Conservation (phyloP, 1,140 invertebrate species). For the Sycophila sp. region DNA sequence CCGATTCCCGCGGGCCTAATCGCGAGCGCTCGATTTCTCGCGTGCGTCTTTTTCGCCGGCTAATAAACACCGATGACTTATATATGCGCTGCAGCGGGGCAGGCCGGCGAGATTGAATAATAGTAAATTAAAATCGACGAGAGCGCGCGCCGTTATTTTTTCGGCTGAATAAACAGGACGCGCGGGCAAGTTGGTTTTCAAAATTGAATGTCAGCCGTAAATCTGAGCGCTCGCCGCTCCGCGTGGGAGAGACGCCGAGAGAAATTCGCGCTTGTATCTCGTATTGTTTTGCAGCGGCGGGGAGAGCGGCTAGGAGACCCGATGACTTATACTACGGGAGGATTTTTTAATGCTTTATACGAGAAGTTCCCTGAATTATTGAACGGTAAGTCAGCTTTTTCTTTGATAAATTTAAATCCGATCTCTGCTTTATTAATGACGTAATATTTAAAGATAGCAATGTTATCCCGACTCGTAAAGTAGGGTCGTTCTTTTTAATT, state of each 20-base stretch:
- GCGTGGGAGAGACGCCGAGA: background rate
- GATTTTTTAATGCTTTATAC: no score
- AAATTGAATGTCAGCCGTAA: constrained; percentile 37
- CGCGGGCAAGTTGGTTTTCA: constrained; percentile 25
- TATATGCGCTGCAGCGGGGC: background rate
- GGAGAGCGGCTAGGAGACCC: no score
- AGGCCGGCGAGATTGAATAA: constrained; percentile 17
- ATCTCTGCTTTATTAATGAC: no score
- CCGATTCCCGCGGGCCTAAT: constrained; percentile 29
- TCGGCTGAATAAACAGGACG: constrained; percentile 33
- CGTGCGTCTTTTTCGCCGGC: background rate
- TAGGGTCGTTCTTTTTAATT: no score
- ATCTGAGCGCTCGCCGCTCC: background rate
- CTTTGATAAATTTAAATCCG: no score
- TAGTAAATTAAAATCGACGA: constrained; percentile 37
- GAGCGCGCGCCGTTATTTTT: constrained; percentile 14
- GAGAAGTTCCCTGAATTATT: no score
- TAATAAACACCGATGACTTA: constrained; percentile 38
- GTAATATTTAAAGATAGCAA: no score
- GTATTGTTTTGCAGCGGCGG: background rate
- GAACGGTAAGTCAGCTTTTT: no score
- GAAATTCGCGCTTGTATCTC: background rate
- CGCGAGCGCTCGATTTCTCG: background rate
- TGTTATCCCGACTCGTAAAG: no score
- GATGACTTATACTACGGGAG: no score